Conservation (phyloP, 2,888 invertebrate genomes). For the Eupithecia tripunctaria region DNA sequence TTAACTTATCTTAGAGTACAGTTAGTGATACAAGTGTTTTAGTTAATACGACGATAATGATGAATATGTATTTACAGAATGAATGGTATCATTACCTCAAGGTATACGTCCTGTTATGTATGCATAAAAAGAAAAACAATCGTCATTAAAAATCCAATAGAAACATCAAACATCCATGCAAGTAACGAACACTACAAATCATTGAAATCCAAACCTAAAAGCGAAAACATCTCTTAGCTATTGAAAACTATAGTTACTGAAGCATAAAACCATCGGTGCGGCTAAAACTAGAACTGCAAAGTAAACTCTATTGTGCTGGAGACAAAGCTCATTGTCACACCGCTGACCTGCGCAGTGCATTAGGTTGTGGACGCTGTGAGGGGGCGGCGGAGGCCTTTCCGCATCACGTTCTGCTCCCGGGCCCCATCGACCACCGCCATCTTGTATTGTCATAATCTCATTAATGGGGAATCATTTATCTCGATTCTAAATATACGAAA, state of each 20-base stretch:
- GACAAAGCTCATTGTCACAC: constrained; percentile 28
- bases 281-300: constrained; percentile 36
- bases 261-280: constrained; percentile 34
- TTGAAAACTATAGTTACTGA: constrained; percentile 19
- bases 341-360: constrained; percentile 92
- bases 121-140: constrained; percentile 60
- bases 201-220: constrained; percentile 25
- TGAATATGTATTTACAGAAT: constrained; percentile 13
- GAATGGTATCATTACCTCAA: constrained; percentile 68
- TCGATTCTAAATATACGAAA: not conserved
- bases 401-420: constrained; percentile 78
- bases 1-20: too few species aligned
- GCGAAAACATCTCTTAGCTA: constrained; percentile 11
- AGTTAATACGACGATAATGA: not conserved
- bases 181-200: constrained; percentile 42
- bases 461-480: constrained; percentile 13
- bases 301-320: constrained; percentile 36
- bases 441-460: constrained; percentile 57
- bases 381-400: constrained; percentile 90
- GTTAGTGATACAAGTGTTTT: too few species aligned
- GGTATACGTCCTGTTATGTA: constrained; percentile 77
- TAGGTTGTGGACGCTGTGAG: constrained; percentile 85
- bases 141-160: constrained; percentile 42
- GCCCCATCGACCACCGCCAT: constrained; percentile 72
- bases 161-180: constrained; percentile 43